phyloP scores from a whole-genome alignment of 2,797 vertebrate species.

The Lates japonicus region DNA sequence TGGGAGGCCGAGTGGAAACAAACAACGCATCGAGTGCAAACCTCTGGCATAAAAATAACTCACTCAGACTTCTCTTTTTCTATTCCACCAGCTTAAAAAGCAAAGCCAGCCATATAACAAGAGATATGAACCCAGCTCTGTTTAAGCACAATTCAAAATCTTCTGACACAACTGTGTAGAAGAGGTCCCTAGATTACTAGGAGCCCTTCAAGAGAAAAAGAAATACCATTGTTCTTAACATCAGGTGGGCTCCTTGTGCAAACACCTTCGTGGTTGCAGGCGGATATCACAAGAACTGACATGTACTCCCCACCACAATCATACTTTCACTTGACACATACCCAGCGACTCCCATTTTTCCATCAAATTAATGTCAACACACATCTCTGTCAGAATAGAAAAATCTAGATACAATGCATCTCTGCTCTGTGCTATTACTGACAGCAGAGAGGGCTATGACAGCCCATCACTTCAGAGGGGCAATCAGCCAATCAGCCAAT shows the following conservation, averaged over 20 bases:
- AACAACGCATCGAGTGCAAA: conserved; percentile 44
- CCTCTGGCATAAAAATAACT: conserved; percentile 52
- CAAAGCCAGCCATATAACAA: neutral
- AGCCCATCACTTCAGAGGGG: conserved; percentile 27
- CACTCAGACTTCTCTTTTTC: conserved; percentile 11
- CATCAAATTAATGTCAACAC: conserved; percentile 43
- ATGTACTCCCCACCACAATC: conserved; percentile 7
- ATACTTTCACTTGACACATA: neutral
- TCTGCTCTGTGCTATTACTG: conserved; percentile 8
- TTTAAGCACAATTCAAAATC: neutral
- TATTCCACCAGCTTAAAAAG: conserved; percentile 13
- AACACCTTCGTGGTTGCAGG: neutral
- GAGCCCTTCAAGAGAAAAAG: neutral
- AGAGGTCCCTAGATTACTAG: neutral
- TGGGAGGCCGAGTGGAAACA: conserved; percentile 58
- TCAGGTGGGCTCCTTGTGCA: conserved; percentile 1
- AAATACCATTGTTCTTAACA: neutral
- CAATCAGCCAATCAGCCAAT: conserved; percentile 52
- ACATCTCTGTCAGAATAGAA: conserved; percentile 39
- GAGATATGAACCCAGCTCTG: neutral
- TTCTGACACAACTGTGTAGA: neutral
- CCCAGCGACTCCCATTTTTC: neutral
- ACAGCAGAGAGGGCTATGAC: conserved; percentile 20
- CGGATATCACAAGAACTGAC: conserved; percentile 1
- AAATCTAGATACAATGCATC: conserved; percentile 13